A percentile compares a stretch with the other conserved stretches of the same genome.
Evolutionary conservation across 1,140 invertebrate genomes (phyloP).

Genomic region (Drosophila teissieri): DNA sequence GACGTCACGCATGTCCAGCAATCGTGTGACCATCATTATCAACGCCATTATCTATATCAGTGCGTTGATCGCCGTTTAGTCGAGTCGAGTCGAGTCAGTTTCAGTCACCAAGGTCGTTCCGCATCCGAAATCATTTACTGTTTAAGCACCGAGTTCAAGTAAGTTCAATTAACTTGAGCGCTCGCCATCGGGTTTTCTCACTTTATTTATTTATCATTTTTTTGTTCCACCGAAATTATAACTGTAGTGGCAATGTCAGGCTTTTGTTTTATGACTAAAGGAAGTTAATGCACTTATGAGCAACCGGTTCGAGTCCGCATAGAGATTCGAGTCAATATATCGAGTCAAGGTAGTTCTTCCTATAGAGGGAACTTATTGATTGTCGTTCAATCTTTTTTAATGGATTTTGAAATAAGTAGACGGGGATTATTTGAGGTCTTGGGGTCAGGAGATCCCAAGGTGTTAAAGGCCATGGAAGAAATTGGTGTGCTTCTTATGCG

Average conservation of each 20-base stretch:
- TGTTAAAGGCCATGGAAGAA: neutral
- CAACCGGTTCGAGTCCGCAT: conserved; percentile 45
- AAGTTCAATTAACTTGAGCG: conserved; percentile 75
- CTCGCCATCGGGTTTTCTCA: conserved; percentile 25
- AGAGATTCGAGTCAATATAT: no score
- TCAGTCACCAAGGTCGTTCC: conserved; percentile 76
- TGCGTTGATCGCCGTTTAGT: conserved; percentile 37
- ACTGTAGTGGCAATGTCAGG: conserved; percentile 79
- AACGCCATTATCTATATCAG: conserved; percentile 39
- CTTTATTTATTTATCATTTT: conserved; percentile 2
- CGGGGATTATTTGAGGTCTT: conserved; percentile 12
- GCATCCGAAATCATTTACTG: conserved; percentile 58
- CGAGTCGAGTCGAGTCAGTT: conserved; percentile 34
- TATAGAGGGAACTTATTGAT: conserved; percentile 26
- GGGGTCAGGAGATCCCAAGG: conserved; percentile 2
- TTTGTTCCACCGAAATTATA: conserved; percentile 53
- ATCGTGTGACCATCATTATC: conserved; percentile 51
- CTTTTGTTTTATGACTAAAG: conserved; percentile 64
- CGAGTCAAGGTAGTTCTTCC: conserved; percentile 63
- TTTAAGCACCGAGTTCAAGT: conserved; percentile 54
- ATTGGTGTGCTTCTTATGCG: neutral
- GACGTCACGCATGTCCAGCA: conserved; percentile 34
- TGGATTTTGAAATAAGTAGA: conserved; percentile 14
- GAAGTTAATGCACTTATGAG: conserved; percentile 75
- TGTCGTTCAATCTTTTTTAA: conserved; percentile 6